phyloP scores from a whole-genome alignment of 2,113 vertebrate genomes.

The Bufo bufo region DNA sequence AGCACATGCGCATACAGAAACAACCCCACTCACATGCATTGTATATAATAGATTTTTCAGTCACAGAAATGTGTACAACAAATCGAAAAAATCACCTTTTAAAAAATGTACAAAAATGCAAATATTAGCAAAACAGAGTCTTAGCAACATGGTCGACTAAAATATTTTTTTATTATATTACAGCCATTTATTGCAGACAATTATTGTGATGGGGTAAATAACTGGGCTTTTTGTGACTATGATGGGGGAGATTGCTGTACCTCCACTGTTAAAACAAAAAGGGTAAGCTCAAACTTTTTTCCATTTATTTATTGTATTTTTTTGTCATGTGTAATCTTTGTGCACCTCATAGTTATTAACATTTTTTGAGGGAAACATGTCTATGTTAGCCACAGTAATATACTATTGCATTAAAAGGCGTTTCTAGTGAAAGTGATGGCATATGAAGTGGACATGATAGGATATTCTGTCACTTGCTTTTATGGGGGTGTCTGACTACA shows the following conservation, averaged over 20 bases:
- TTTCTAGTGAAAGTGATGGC: too few relatives aligned
- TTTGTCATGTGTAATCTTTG: not conserved
- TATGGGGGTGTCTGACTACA: not conserved
- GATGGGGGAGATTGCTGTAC: slow-evolving; percentile 97
- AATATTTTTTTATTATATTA: slow-evolving; percentile 48
- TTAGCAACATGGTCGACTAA: too few relatives aligned
- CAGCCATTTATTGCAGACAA: slow-evolving; percentile 97
- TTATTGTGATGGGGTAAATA: slow-evolving; percentile 96
- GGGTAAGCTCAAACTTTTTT: slow-evolving; percentile 74
- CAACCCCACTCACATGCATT: too few relatives aligned
- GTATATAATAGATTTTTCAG: too few relatives aligned
- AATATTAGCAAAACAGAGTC: not conserved
- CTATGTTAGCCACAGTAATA: not conserved
- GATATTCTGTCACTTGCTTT: not conserved
- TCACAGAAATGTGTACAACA: too few relatives aligned
- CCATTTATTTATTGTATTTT: not conserved
- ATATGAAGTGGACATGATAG: too few relatives aligned
- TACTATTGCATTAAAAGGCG: not conserved
- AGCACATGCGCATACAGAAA: too few relatives aligned
- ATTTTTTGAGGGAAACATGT: not conserved
- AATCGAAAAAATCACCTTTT: too few relatives aligned
- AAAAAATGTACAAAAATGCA: too few relatives aligned
- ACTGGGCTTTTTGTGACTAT: slow-evolving; percentile 97
- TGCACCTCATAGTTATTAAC: not conserved
- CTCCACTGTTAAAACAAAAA: slow-evolving; percentile 97